These are phyloP conservation scores for Myotis findleyi DNA, from an alignment of 2,797 vertebrate species.

Conservation along the genomic window DNA sequence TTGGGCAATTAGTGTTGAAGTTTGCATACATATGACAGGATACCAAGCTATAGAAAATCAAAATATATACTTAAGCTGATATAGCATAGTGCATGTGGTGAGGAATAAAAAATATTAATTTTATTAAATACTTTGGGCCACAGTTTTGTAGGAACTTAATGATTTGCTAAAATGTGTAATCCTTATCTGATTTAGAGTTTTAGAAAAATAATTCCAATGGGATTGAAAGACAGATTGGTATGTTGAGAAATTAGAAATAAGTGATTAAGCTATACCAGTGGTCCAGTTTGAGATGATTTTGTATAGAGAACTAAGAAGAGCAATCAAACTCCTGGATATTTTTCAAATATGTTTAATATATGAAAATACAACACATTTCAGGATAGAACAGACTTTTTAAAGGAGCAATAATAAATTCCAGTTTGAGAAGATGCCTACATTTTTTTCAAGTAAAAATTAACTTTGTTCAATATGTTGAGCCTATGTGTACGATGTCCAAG, in stretches of 20 bases:
- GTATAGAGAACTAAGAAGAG: not conserved
- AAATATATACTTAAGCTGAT: not conserved
- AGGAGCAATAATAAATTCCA: not conserved
- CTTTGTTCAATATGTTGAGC: not conserved
- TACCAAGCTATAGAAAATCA: not conserved
- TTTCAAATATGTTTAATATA: not conserved
- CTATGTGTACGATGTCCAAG: not conserved
- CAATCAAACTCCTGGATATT: not conserved
- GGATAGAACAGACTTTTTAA: not conserved
- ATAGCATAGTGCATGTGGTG: not conserved
- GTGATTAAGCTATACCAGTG: not conserved
- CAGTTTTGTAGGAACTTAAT: not conserved
- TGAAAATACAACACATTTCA: not conserved
- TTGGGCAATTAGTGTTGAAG: not conserved
- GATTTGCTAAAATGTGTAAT: not conserved
- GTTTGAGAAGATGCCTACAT: not conserved
- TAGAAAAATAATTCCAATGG: not conserved
- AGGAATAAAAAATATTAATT: not conserved
- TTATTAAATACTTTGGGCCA: not conserved
- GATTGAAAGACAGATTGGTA: not conserved
- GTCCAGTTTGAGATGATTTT: not conserved
- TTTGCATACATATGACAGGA: not conserved
- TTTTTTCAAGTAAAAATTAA: not conserved
- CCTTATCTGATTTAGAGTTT: not conserved
- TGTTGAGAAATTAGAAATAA: not conserved